Conservation (phyloP, 35 echinoderm and acorn worm genomes). For the Apostichopus californicus region DNA sequence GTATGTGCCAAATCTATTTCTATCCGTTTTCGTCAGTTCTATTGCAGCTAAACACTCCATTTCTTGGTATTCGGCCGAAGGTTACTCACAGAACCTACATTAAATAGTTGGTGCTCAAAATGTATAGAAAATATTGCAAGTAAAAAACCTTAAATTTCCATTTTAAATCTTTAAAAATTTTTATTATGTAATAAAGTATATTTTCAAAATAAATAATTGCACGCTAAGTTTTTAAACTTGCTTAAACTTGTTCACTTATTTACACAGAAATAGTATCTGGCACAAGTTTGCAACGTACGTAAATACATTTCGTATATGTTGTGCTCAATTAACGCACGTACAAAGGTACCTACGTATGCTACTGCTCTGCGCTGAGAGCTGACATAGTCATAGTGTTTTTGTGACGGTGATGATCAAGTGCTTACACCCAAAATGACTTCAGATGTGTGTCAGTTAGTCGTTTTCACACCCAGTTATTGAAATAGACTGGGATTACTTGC, state of each 20-base stretch:
- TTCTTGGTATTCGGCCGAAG: slow-evolving; percentile 36
- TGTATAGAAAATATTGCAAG: too few species aligned
- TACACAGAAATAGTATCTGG: background rate
- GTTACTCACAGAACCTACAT: background rate
- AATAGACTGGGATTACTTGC: slow-evolving; percentile 29
- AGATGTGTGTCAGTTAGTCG: slow-evolving; percentile 49
- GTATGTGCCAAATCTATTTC: background rate
- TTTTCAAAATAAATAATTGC: too few species aligned
- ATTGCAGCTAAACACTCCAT: background rate
- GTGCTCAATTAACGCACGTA: background rate
- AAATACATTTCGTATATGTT: background rate
- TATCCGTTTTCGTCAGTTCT: slow-evolving; percentile 21
- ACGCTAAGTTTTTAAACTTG: too few species aligned
- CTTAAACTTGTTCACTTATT: too few species aligned
- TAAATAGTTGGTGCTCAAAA: background rate
- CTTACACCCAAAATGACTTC: slow-evolving; percentile 46
- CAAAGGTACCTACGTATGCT: background rate
- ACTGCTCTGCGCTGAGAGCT: background rate
- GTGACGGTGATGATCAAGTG: slow-evolving; percentile 44
- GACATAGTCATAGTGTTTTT: background rate
- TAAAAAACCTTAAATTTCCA: too few species aligned
- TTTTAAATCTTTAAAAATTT: too few species aligned
- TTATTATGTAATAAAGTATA: too few species aligned
- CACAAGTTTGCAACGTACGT: background rate
- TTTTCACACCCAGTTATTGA: slow-evolving; percentile 46